These are phyloP conservation scores for Andricus quercusramuli DNA, from an alignment of 2,888 invertebrate genomes.

Conservation along the genomic window DNA sequence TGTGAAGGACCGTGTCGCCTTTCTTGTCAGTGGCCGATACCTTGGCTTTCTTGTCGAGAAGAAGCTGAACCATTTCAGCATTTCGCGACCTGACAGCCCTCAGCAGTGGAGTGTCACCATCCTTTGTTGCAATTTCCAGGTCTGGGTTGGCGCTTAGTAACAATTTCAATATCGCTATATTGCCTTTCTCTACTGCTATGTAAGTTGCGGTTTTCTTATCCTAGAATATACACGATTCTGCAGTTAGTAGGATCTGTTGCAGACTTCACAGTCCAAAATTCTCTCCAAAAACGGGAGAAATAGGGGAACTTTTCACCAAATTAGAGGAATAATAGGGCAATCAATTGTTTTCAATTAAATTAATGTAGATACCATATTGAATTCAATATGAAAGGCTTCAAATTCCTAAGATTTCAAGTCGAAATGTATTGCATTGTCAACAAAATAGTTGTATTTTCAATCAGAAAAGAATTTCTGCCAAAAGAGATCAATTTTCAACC, in stretches of 20 bases:
- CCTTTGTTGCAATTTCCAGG: slow-evolving; percentile 95
- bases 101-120: slow-evolving; percentile 95
- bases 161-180: slow-evolving; percentile 90
- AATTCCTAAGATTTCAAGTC: no score
- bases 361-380: no score
- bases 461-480: no score
- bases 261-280: no score
- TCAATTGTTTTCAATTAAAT: no score
- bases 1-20: slow-evolving; percentile 97
- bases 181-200: slow-evolving; percentile 97
- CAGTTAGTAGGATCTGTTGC: slow-evolving; percentile 11
- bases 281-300: no score
- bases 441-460: no score
- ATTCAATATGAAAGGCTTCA: no score
- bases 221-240: slow-evolving; percentile 73
- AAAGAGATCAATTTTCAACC: no score
- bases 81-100: slow-evolving; percentile 95
- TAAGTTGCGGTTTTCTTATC: slow-evolving; percentile 97
- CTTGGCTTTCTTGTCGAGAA: slow-evolving; percentile 95
- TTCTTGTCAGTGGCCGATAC: slow-evolving; percentile 94
- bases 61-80: slow-evolving; percentile 92
- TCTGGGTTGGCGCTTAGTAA: slow-evolving; percentile 95
- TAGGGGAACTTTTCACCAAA: no score
- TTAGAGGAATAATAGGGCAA: no score
- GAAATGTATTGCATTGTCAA: no score